Evolutionary conservation across 2,888 invertebrate genomes (phyloP), one percentile per base, ranked within the genome.

Genomic region (Gnatocerus cornutus): DNA sequence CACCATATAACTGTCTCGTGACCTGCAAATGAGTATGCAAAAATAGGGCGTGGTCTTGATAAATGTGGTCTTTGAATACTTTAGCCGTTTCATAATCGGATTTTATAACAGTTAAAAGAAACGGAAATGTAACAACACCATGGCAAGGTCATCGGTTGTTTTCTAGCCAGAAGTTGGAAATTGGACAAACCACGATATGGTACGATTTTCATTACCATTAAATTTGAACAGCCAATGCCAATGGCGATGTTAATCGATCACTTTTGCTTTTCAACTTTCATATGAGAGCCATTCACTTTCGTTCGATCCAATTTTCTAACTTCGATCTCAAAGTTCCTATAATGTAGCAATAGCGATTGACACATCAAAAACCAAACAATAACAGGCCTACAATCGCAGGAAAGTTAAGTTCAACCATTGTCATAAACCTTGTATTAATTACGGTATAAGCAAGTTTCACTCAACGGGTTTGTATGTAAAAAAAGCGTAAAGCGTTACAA

Each of bases 21-120:
- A 63, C 63, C 63, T 43, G 65, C 39, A 46, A 65, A 65, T 65
- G 43, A 56, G 56, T 56, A 65, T 65, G 65, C 48, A 46, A 68
- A 68, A 68, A 48, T 45, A 61, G 62, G 68, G 68, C 61, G 68
- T 68, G 68, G 68, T 59, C 39, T 41, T 30, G 39, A 56, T 53
- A 53, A 62, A 62, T 62, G 64, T 64, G 30, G 53, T 64, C 59
- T 59, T 52, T 67, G 68, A 68, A 68, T 61, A 53, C 39, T 58
- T 68, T 45, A 53, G 16, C 53, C 21, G 45, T 68, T 68, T 68
- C 68, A 68, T 68, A 68, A 68, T 68, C 61, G 53, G 61, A 68
- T 68, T 68, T 68, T 68, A 68, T 68, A 68, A 68, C 67, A 59
- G 67, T 67, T 67, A 58, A 59, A 48, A 67, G 67, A 67, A 67